phyloP scores from a whole-genome alignment of 1,140 invertebrate species.

The Cecropterus lyciades region DNA sequence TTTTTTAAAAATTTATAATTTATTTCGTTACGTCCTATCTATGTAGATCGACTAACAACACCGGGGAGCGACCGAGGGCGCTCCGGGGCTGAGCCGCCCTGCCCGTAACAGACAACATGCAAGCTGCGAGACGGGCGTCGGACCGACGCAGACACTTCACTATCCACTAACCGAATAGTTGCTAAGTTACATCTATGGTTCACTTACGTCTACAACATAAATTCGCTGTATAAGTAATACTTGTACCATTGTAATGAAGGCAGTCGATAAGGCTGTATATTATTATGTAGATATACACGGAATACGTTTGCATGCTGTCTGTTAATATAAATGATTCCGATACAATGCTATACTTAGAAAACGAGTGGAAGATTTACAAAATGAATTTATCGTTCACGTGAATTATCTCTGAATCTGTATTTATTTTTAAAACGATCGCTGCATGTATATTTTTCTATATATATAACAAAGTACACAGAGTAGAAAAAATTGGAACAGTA shows the following conservation, averaged over 20 bases:
- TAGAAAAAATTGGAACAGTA: not conserved
- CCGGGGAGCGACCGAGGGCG: not conserved
- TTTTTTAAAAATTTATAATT: slow-evolving; percentile 79
- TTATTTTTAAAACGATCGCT: not conserved
- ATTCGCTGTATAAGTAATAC: slow-evolving; percentile 44
- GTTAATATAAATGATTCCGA: slow-evolving; percentile 4
- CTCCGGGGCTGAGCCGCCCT: slow-evolving; percentile 15
- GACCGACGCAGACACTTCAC: not conserved
- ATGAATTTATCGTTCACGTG: slow-evolving; percentile 18
- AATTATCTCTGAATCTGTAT: slow-evolving; percentile 30
- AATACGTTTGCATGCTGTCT: slow-evolving; percentile 29
- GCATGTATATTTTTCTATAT: slow-evolving; percentile 14
- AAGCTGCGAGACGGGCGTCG: not conserved
- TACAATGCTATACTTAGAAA: slow-evolving; percentile 10
- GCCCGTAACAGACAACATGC: slow-evolving; percentile 28
- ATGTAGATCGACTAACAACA: slow-evolving; percentile 49
- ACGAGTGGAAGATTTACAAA: slow-evolving; percentile 20
- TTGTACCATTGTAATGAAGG: slow-evolving; percentile 43
- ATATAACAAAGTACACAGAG: slow-evolving; percentile 20
- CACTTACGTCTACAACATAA: slow-evolving; percentile 36
- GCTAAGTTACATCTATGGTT: slow-evolving; percentile 22
- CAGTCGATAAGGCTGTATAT: slow-evolving; percentile 40
- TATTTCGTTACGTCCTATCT: slow-evolving; percentile 82
- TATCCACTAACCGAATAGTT: slow-evolving; percentile 4
- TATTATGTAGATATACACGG: slow-evolving; percentile 9